Conservation (phyloP, 2,797 vertebrate genomes). For the Uromys caudimaculatus region DNA sequence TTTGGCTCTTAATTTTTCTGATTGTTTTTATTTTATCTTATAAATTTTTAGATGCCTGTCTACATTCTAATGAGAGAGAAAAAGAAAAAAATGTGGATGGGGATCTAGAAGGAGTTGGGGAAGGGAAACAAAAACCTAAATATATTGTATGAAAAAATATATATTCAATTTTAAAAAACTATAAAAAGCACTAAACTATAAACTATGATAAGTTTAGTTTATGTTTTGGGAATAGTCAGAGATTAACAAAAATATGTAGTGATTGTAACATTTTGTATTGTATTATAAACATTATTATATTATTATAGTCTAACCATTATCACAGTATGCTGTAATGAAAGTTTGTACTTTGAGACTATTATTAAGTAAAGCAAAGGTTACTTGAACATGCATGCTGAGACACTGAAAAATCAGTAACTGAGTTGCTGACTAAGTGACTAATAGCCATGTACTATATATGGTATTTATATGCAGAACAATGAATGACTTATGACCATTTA, state of each 20-base stretch:
- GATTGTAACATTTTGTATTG: neutral
- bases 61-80: neutral
- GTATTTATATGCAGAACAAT: neutral
- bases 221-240: neutral
- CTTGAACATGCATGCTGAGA: neutral
- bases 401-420: neutral
- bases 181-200: neutral
- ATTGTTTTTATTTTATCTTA: neutral
- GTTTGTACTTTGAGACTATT: neutral
- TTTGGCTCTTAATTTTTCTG: neutral
- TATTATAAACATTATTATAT: neutral
- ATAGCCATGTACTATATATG: neutral
- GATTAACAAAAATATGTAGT: neutral
- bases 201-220: neutral
- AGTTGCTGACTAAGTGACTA: neutral
- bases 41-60: neutral
- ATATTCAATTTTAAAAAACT: neutral
- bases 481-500: neutral
- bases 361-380: conserved; percentile 23
- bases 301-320: neutral
- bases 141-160: neutral
- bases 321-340: neutral
- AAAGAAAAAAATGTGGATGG: neutral
- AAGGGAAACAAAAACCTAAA: neutral
- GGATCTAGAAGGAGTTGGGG: neutral